Conservation (phyloP, 2,113 vertebrate genomes). For the Nanger granti region DNA sequence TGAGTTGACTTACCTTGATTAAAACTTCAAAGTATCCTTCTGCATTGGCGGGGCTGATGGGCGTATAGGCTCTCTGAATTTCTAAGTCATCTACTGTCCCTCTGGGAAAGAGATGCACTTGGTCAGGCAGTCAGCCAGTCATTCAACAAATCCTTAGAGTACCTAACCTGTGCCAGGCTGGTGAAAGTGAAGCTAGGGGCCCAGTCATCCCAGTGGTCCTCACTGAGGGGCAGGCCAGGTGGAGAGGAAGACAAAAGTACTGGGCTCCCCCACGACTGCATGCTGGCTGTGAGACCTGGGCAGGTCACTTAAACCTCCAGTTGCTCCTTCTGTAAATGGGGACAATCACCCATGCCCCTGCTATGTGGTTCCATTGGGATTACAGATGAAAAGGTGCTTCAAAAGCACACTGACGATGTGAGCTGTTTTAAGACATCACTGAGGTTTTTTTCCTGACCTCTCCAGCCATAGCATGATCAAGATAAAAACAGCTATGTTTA, state of each 20-base stretch:
- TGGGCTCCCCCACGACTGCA: not conserved
- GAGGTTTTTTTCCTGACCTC: not conserved
- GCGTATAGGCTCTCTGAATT: conserved; percentile 84
- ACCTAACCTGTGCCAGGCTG: not conserved
- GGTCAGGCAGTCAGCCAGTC: not conserved
- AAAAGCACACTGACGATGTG: not conserved
- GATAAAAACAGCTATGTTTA: not conserved
- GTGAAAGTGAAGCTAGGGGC: not conserved
- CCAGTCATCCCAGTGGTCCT: not conserved
- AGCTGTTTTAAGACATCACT: not conserved
- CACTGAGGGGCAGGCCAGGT: not conserved
- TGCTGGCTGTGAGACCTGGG: not conserved
- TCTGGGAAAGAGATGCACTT: conserved; percentile 69
- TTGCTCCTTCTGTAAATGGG: not conserved
- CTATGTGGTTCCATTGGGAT: not conserved
- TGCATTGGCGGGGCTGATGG: conserved; percentile 75
- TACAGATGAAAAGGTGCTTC: not conserved
- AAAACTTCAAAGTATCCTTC: conserved; percentile 84
- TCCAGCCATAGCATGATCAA: not conserved
- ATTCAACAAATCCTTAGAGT: not conserved
- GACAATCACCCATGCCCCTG: not conserved
- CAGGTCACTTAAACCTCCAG: not conserved
- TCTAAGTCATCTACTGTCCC: conserved; percentile 78
- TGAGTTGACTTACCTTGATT: conserved; percentile 79
- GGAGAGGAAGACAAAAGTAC: not conserved